Conservation (phyloP, 92 coral and sea anemone genomes). For the Porites evermanni region DNA sequence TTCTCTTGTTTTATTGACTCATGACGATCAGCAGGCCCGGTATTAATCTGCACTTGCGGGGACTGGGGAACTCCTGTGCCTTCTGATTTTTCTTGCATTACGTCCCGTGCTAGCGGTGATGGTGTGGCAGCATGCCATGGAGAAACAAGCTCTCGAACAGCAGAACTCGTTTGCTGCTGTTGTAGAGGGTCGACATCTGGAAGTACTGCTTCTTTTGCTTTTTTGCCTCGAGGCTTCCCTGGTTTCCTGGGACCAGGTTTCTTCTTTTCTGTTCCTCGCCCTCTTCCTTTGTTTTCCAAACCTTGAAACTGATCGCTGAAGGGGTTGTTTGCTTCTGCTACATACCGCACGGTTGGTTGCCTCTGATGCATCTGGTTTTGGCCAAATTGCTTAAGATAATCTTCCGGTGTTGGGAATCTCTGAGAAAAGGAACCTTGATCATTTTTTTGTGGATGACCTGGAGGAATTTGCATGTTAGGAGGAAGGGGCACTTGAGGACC, state of each 20-base stretch:
- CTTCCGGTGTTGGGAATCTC: slow-evolving; percentile 84
- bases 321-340: slow-evolving; percentile 92
- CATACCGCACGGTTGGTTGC: slow-evolving; percentile 81
- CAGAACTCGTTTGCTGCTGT: slow-evolving; percentile 31
- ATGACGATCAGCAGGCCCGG: not conserved
- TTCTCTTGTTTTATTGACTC: not conserved
- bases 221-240: slow-evolving; percentile 35
- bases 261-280: slow-evolving; percentile 41
- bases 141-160: slow-evolving; percentile 13
- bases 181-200: slow-evolving; percentile 27
- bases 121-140: slow-evolving; percentile 30
- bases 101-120: slow-evolving; percentile 17
- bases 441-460: slow-evolving; percentile 55
- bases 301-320: slow-evolving; percentile 85
- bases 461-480: slow-evolving; percentile 46
- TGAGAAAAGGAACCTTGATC: slow-evolving; percentile 70
- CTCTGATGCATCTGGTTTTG: slow-evolving; percentile 67
- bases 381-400: slow-evolving; percentile 67
- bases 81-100: slow-evolving; percentile 31
- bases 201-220: slow-evolving; percentile 16
- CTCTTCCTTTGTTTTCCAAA: slow-evolving; percentile 53
- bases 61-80: slow-evolving; percentile 10
- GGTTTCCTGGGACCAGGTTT: slow-evolving; percentile 30
- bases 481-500: slow-evolving; percentile 16
- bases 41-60: not conserved